Evolutionary conservation across 2,888 invertebrate species (phyloP), one percentile per base, ranked within the genome.

Genomic region (Miltochrista miniata): DNA sequence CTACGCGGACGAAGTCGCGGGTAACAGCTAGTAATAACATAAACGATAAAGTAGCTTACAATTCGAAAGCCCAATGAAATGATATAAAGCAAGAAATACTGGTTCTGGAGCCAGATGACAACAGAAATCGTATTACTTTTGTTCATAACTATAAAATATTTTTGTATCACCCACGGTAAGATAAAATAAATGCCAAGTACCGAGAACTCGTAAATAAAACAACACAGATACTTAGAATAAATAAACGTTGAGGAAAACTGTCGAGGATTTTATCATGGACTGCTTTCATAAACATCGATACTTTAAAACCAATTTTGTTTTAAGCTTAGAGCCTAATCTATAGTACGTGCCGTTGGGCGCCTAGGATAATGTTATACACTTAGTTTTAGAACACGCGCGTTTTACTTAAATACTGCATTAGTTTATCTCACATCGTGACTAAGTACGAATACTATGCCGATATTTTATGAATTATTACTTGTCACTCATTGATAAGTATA

Each of bases 341-440:
- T 15, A 14, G 55, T 55, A 64, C 61, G 64, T 66, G 64, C 56
- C 45, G 44, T 29, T 3, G 31, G 30, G 42, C 48, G 42, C 55
- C 40, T 43, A 39, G 54, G 49, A 37, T 51, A 44, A 40, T 45
- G 40, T 11, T 35, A 46, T 46, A 14, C 24, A 14, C 24, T n/a
- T 42, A 7, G 18, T 7, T 31, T 31, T 11, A 14, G 14, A 29
- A 31, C 24, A 30, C 12, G 34, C 29, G 14, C 44, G 42, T 37
- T 49, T 11, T n/a, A 33, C 34, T n/a, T 42, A 44, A 18, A 24
- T n/a, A 34, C 18, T 48, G 45, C 41, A 41, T 45, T 34, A 45
- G 51, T 61, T 58, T 61, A 67, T 67, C 61, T 58, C 56, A 50
- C 46, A 53, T 61, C 30, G 47, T 13, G 34, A 36, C 29, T 67